Conservation (phyloP, 2,888 invertebrate species). For the Heliconius cydno region DNA sequence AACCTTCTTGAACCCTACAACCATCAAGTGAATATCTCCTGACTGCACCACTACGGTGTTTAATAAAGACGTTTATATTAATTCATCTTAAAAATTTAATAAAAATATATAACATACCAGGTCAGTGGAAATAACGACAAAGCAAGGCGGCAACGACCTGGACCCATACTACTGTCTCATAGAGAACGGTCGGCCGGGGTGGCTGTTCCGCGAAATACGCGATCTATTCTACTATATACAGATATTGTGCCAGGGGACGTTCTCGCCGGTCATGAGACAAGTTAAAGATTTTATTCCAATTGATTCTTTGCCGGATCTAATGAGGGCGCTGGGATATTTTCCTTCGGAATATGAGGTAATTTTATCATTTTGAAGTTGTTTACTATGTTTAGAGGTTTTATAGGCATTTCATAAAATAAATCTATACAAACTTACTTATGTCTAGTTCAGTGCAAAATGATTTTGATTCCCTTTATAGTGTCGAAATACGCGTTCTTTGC, state of each 20-base stretch:
- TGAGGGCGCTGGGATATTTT: conserved; percentile 90
- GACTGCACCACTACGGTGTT: too few relatives aligned
- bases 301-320: conserved; percentile 87
- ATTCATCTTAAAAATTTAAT: neutral
- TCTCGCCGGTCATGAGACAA: conserved; percentile 84
- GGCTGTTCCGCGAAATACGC: conserved; percentile 88
- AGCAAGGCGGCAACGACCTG: conserved; percentile 82
- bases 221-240: conserved; percentile 91
- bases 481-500: too few relatives aligned
- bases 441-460: too few relatives aligned
- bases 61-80: too few relatives aligned
- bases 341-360: conserved; percentile 88
- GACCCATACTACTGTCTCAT: conserved; percentile 88
- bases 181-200: conserved; percentile 87
- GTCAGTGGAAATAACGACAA: conserved; percentile 77
- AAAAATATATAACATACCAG: conserved; percentile 56
- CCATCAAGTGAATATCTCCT: too few relatives aligned
- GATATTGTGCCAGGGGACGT: conserved; percentile 88
- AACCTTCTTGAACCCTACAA: too few relatives aligned
- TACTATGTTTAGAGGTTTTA: neutral
- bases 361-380: neutral
- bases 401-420: neutral
- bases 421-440: too few relatives aligned
- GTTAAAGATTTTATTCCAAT: conserved; percentile 85
- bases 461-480: too few relatives aligned